Evolutionary conservation across 1,140 invertebrate genomes (phyloP).

Genomic region (Tigriopus japonicus): DNA sequence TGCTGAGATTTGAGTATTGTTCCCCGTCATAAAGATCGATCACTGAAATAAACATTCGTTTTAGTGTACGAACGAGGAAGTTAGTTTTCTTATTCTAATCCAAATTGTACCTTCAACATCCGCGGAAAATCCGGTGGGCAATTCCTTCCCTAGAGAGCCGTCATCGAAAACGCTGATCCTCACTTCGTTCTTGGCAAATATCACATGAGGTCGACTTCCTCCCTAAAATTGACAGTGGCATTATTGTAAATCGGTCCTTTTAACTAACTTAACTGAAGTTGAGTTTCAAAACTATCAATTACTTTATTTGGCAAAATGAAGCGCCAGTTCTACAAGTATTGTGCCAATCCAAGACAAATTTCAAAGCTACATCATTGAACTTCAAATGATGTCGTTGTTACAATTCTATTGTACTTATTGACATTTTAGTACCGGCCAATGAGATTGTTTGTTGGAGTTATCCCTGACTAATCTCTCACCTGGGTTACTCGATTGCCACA

Average conservation of each 20-base stretch:
- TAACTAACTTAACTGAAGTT: too few relatives aligned
- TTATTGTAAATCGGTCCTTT: background rate
- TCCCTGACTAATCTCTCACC: slow-evolving; percentile 15
- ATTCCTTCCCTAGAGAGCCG: slow-evolving; percentile 16
- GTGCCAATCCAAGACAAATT: too few relatives aligned
- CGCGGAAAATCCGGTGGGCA: slow-evolving; percentile 21
- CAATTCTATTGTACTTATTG: too few relatives aligned
- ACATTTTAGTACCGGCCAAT: background rate
- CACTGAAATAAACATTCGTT: slow-evolving; percentile 14
- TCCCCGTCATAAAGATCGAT: slow-evolving; percentile 10
- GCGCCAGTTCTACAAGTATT: too few relatives aligned
- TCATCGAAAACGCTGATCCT: slow-evolving; percentile 22
- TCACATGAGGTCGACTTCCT: slow-evolving; percentile 21
- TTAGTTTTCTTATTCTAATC: background rate
- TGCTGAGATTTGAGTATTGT: slow-evolving; percentile 1
- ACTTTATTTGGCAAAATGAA: too few relatives aligned
- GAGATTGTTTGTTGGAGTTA: too few relatives aligned
- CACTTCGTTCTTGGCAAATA: slow-evolving; percentile 21
- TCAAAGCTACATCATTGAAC: too few relatives aligned
- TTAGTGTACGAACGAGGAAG: background rate
- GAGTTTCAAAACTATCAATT: too few relatives aligned
- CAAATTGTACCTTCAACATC: slow-evolving; percentile 21
- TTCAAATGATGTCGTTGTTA: too few relatives aligned
- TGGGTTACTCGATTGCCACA: slow-evolving; percentile 21
- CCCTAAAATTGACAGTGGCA: slow-evolving; percentile 13